Evolutionary conservation across 30 jellyfish, hydroid and myxozoan genomes (phyloP).

Genomic region (Hydractinia symbiolongicarpus): DNA sequence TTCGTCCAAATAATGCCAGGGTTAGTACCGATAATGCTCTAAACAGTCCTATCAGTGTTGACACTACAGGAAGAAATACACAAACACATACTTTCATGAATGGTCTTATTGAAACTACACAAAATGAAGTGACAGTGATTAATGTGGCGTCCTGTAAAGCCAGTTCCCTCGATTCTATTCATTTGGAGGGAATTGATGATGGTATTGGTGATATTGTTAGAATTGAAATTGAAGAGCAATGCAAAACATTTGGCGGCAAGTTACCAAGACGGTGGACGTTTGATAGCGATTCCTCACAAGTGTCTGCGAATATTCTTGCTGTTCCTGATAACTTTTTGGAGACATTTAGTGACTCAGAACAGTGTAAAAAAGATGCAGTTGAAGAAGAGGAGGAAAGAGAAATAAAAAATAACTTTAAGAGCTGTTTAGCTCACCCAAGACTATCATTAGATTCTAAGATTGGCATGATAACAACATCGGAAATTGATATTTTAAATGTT

Average conservation of each 20-base stretch:
- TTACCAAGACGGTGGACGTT: no score
- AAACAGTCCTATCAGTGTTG: neutral
- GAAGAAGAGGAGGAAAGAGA: conserved; percentile 8
- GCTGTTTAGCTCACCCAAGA: conserved; percentile 11
- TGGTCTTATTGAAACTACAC: conserved; percentile 7
- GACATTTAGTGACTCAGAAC: neutral
- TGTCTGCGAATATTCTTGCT: neutral
- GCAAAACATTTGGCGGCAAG: no score
- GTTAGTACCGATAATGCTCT: neutral
- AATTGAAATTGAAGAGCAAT: neutral
- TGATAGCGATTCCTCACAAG: neutral
- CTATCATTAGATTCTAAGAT: neutral
- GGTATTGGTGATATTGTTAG: neutral
- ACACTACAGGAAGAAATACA: neutral
- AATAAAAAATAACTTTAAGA: neutral
- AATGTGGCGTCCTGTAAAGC: neutral
- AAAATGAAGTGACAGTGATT: conserved; percentile 1
- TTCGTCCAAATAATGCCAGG: neutral
- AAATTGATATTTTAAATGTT: neutral
- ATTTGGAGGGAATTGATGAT: neutral
- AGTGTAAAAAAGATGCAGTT: neutral
- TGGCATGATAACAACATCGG: neutral
- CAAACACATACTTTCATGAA: neutral
- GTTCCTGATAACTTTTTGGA: neutral
- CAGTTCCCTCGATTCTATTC: neutral